Conservation (phyloP, 2,113 vertebrate species). For the Leptobrachium ailaonicum region DNA sequence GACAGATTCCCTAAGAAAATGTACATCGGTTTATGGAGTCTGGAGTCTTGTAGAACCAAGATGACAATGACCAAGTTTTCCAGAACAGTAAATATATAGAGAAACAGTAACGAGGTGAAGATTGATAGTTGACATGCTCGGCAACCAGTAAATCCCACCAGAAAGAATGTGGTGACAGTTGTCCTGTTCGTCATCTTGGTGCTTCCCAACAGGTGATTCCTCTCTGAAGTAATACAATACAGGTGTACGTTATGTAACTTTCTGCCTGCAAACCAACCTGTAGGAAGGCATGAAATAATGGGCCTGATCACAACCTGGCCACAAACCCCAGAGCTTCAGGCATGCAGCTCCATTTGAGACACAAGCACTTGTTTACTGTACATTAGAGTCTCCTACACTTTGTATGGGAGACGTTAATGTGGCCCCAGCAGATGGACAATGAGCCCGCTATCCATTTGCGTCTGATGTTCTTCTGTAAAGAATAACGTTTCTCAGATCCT, state of each 20-base stretch:
- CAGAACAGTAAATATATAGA: slow-evolving; percentile 15
- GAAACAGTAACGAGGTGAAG: slow-evolving; percentile 17
- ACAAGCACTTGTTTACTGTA: too few species aligned
- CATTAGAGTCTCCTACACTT: too few species aligned
- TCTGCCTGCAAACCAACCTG: not conserved
- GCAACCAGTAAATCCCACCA: slow-evolving; percentile 23
- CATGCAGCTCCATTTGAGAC: too few species aligned
- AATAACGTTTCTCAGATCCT: too few species aligned
- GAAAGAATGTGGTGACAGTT: slow-evolving; percentile 1
- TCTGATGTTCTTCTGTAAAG: too few species aligned
- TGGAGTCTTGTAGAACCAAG: not conserved
- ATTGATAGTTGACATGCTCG: not conserved
- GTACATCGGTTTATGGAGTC: slow-evolving; percentile 36
- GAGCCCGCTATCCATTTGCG: too few species aligned
- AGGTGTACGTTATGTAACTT: not conserved
- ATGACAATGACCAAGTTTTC: slow-evolving; percentile 15
- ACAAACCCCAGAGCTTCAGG: too few species aligned
- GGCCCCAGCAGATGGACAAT: too few species aligned
- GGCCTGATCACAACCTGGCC: too few species aligned
- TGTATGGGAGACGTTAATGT: too few species aligned
- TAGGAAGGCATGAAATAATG: too few species aligned
- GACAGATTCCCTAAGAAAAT: slow-evolving; percentile 32
- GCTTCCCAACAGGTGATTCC: not conserved
- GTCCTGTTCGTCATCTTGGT: slow-evolving; percentile 14
- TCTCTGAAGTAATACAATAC: not conserved